phyloP scores from a whole-genome alignment of 1,140 invertebrate genomes.

The Zophobas atratus region DNA sequence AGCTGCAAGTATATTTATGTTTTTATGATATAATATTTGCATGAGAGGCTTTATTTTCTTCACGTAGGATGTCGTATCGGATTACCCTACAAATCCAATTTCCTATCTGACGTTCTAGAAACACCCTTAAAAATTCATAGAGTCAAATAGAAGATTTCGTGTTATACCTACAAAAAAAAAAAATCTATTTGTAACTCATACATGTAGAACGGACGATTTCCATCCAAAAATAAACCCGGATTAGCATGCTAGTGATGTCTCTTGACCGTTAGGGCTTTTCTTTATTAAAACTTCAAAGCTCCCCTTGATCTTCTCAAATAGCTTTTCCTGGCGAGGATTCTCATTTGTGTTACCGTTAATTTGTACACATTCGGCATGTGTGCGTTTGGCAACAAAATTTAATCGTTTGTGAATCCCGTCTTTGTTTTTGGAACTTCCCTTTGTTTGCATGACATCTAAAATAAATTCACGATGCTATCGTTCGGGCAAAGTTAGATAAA shows the following conservation, averaged over 20 bases:
- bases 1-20: conserved; percentile 29
- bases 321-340: neutral
- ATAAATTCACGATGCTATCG: conserved; percentile 12
- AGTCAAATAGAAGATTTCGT: neutral
- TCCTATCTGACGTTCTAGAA: conserved; percentile 10
- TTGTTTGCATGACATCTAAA: conserved; percentile 8
- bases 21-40: conserved; percentile 34
- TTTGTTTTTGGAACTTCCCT: conserved; percentile 3
- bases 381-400: neutral
- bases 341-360: neutral
- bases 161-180: neutral
- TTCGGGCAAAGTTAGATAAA: conserved; percentile 31
- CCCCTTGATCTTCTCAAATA: neutral
- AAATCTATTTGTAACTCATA: neutral
- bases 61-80: conserved; percentile 37
- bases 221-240: too few species aligned
- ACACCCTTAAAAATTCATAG: conserved; percentile 33
- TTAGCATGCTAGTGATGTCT: neutral
- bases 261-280: neutral
- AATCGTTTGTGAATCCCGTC: neutral
- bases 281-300: conserved; percentile 25
- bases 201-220: too few species aligned
- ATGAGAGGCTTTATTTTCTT: conserved; percentile 35
- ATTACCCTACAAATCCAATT: conserved; percentile 37
- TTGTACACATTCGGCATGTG: neutral